A percentile compares a stretch with the other conserved stretches of the same genome.
These are phyloP conservation scores for Formicarius rufipectus DNA, from an alignment of 2,113 vertebrate genomes.

Conservation along the genomic window DNA sequence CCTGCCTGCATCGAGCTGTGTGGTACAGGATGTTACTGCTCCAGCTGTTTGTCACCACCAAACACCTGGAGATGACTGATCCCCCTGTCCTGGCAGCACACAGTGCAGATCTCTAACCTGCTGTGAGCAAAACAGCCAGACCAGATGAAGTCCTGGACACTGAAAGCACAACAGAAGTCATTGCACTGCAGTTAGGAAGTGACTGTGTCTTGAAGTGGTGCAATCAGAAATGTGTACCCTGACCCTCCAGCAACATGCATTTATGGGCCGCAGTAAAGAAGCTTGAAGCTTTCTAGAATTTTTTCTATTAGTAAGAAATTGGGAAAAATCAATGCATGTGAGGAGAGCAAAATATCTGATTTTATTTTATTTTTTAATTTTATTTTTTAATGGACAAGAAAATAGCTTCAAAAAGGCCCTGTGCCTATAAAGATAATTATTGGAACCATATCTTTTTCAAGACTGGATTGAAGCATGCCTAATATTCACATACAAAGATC, in stretches of 20 bases:
- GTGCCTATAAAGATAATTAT: neutral
- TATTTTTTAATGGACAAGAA: neutral
- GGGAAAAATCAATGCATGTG: neutral
- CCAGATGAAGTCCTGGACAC: accelerated
- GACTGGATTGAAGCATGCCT: neutral
- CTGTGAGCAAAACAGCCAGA: neutral
- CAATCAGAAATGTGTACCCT: neutral
- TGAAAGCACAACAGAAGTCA: neutral
- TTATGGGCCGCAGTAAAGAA: neutral
- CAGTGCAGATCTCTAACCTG: neutral
- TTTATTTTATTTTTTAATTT: no score
- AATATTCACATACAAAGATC: neutral
- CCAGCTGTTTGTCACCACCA: neutral
- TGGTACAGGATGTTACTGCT: neutral
- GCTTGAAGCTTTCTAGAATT: neutral
- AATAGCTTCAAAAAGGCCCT: neutral
- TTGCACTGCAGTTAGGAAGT: neutral
- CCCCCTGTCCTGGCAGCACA: neutral
- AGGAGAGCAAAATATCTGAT: neutral
- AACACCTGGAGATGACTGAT: neutral
- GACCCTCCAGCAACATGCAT: neutral
- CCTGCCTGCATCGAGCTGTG: neutral
- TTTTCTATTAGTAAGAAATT: neutral
- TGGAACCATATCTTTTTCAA: neutral
- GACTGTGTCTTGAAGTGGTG: neutral